A percentile compares a stretch with the other conserved stretches of the same genome.
phyloP scores from a whole-genome alignment of 2,113 vertebrate species.

The Leptobrachium ailaonicum region DNA sequence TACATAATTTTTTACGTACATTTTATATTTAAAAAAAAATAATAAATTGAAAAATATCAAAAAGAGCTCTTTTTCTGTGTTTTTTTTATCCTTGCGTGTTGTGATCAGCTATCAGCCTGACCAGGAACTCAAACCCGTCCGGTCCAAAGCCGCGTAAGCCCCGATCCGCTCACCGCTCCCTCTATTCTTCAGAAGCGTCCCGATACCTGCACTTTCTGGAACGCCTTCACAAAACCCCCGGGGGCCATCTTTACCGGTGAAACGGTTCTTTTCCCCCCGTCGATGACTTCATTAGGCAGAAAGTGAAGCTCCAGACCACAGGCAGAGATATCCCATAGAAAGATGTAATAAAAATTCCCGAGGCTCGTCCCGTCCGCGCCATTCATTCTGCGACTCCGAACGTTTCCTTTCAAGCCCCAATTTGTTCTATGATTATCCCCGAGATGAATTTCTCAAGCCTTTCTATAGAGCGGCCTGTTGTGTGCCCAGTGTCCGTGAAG shows the following conservation, averaged over 20 bases:
- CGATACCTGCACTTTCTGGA: not conserved
- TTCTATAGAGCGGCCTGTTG: slow-evolving; percentile 1
- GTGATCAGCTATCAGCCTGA: too few relatives aligned
- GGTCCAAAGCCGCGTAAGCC: too few relatives aligned
- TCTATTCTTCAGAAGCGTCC: too few relatives aligned
- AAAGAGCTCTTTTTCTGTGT: too few relatives aligned
- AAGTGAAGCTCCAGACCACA: not conserved
- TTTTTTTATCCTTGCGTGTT: too few relatives aligned
- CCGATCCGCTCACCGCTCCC: too few relatives aligned
- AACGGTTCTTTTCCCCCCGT: not conserved
- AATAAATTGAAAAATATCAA: too few relatives aligned
- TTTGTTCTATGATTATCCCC: slow-evolving; percentile 32
- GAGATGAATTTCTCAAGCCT: not conserved
- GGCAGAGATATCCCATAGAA: not conserved
- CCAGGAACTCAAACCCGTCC: too few relatives aligned
- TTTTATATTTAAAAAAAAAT: too few relatives aligned
- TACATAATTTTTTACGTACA: too few relatives aligned
- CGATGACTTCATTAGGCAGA: not conserved
- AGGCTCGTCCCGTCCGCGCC: not conserved
- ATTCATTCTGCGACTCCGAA: not conserved
- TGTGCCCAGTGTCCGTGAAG: slow-evolving; percentile 27
- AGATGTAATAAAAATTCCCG: slow-evolving; percentile 16
- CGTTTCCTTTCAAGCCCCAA: slow-evolving; percentile 1
- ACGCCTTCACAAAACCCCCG: not conserved
- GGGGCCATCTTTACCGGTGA: not conserved